These are phyloP conservation scores for Eulithis testata DNA, from an alignment of 2,888 invertebrate genomes.

Conservation along the genomic window DNA sequence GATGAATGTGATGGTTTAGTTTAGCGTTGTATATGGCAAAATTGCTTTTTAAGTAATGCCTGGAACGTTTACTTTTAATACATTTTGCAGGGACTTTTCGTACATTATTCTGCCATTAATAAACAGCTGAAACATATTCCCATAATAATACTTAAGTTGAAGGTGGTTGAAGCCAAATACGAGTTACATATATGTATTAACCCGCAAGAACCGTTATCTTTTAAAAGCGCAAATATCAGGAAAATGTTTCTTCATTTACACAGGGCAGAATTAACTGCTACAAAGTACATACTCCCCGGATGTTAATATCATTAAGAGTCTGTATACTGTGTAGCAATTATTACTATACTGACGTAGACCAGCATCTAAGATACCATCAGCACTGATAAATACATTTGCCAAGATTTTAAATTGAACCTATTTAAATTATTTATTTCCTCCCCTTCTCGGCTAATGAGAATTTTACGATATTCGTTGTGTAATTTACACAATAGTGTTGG, in stretches of 20 bases:
- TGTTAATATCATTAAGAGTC: constrained; percentile 37
- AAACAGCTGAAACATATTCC: neutral
- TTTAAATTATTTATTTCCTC: constrained; percentile 37
- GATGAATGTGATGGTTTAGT: neutral
- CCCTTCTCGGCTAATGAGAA: constrained; percentile 33
- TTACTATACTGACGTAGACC: constrained; percentile 15
- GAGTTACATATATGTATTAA: no score
- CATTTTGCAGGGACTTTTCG: no score
- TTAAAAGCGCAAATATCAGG: constrained; percentile 7
- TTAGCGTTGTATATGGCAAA: neutral
- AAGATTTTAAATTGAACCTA: constrained; percentile 41
- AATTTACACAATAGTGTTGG: constrained; percentile 29
- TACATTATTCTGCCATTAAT: no score
- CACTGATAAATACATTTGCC: constrained; percentile 37
- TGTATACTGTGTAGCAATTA: constrained; percentile 18
- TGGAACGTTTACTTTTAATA: no score
- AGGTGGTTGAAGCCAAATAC: neutral
- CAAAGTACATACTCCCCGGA: constrained; percentile 28
- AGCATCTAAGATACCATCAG: constrained; percentile 34
- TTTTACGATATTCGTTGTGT: constrained; percentile 29
- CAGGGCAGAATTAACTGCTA: constrained; percentile 9
- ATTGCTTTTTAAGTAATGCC: neutral
- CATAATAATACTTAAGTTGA: neutral
- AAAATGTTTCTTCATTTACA: constrained; percentile 8
- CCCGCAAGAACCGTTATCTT: neutral